Evolutionary conservation across 2,797 vertebrate genomes (phyloP), one percentile per base, ranked within the genome.

Genomic region (Pseudopleuronectes americanus): DNA sequence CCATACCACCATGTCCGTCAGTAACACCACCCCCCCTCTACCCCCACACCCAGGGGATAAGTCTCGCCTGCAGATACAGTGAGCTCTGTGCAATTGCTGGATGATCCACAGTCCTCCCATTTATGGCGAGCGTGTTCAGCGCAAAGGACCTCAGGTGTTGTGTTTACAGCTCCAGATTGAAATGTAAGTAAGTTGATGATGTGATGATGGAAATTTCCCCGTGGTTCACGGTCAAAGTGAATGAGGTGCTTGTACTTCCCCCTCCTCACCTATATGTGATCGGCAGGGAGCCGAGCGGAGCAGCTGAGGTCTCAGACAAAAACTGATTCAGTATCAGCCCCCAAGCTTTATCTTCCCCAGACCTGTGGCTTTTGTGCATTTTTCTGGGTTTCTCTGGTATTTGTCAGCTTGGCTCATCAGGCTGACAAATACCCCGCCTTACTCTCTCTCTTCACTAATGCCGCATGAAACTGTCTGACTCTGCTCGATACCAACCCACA

Each of bases 131-230:
- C 24, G 19, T 62, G 45, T 68, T 81, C 19, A 19, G 43, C n/a
- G 47, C 33, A 21, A 33, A 64, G 31, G 45, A 64, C 64, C 72
- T 62, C 55, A 70, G 64, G 66, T 69, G 69, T 49, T 23, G 48
- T 16, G 71, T 76, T 84, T 77, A 80, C 54, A 52, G 63, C 36
- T 61, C 38, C 8, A 69, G 57, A 77, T 54, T 76, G 86, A 79
- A 86, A 81, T 71, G 59, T 51, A 80, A 84, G 81, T 71, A 59
- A 61, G 53, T 55, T 77, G 73, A 77, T 76, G 73, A 83, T 77
- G 81, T 78, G 83, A 84, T 80, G 83, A 80, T 87, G 87, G 90
- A 92, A 91, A 84, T 55, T 77, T 81, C 76, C 63, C 53, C 62
- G 58, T 55, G 41, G 77, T 89, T 91, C 77, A 88, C 64, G 79